Percentiles rank a stretch among this genome's conserved stretches.
These are phyloP conservation scores for Platerodrilus igneus DNA, from an alignment of 2,888 invertebrate genomes.

Conservation along the genomic window DNA sequence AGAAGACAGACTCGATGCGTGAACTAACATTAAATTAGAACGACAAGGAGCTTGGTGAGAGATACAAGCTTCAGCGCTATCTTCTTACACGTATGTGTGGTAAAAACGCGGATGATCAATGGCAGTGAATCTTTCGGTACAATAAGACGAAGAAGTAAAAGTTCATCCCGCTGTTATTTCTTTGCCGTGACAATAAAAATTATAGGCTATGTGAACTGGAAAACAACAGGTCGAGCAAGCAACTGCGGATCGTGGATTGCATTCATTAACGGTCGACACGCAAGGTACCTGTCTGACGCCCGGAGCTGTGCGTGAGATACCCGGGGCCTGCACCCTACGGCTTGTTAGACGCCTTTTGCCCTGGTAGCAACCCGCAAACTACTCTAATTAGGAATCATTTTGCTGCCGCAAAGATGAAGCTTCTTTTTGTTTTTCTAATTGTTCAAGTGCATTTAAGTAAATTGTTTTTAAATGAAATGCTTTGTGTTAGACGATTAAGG, in stretches of 20 bases:
- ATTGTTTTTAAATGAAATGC: no score
- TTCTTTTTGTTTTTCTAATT: no score
- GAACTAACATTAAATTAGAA: constrained; percentile 45
- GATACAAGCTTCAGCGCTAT: no score
- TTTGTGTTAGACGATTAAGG: no score
- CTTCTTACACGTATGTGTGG: constrained; percentile 30
- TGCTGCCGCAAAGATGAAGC: no score
- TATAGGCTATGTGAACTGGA: constrained; percentile 59
- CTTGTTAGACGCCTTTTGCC: constrained; percentile 34
- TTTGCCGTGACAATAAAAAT: constrained; percentile 59
- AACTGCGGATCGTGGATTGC: constrained; percentile 54
- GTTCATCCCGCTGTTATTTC: constrained; percentile 54
- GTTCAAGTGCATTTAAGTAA: no score
- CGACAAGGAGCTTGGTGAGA: constrained; percentile 43
- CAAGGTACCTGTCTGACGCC: constrained; percentile 40
- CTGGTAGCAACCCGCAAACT: constrained; percentile 33
- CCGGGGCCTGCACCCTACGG: constrained; percentile 33
- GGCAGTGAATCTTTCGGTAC: constrained; percentile 43
- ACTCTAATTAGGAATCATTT: constrained; percentile 33
- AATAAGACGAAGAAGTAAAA: constrained; percentile 40
- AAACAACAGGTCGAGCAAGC: constrained; percentile 55
- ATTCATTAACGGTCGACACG: constrained; percentile 56
- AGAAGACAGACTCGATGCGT: constrained; percentile 44
- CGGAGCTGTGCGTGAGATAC: constrained; percentile 34
- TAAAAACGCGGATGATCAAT: constrained; percentile 40